Conservation (phyloP, 2,113 vertebrate species). For the Dinomys branickii region DNA sequence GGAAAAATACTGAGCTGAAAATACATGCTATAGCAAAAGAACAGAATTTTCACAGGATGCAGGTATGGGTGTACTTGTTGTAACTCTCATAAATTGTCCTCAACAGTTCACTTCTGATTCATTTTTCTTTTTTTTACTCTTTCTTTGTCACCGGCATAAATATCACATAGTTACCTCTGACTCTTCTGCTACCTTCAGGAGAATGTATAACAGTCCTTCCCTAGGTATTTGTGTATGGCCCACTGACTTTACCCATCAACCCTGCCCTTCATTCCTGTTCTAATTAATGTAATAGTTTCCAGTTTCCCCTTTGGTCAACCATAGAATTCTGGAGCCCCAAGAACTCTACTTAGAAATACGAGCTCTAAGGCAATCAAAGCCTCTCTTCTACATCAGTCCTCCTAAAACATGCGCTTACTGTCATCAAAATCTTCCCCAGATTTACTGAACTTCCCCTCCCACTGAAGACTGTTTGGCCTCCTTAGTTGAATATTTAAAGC, state of each 20-base stretch:
- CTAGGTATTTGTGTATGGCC: background rate
- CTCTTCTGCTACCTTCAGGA: background rate
- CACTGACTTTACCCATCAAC: no score
- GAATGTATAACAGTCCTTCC: background rate
- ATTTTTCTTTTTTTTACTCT: background rate
- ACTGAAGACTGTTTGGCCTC: background rate
- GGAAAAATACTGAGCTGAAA: background rate
- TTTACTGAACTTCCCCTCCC: background rate
- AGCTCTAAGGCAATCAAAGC: background rate
- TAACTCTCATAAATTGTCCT: background rate
- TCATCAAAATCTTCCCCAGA: background rate
- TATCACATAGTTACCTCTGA: background rate
- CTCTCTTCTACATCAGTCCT: background rate
- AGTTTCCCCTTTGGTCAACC: background rate
- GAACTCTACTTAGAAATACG: background rate
- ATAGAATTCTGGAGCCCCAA: background rate
- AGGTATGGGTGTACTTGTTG: background rate
- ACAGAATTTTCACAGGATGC: background rate
- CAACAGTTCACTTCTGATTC: background rate
- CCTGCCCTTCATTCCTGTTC: background rate
- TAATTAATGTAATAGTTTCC: background rate
- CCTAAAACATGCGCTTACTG: background rate
- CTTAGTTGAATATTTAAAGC: background rate
- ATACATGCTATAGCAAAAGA: background rate
- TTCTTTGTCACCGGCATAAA: background rate